Percentiles rank a stretch among this genome's conserved stretches.
phyloP scores from a whole-genome alignment of 2,113 vertebrate species.

The Chloropsis hardwickii region DNA sequence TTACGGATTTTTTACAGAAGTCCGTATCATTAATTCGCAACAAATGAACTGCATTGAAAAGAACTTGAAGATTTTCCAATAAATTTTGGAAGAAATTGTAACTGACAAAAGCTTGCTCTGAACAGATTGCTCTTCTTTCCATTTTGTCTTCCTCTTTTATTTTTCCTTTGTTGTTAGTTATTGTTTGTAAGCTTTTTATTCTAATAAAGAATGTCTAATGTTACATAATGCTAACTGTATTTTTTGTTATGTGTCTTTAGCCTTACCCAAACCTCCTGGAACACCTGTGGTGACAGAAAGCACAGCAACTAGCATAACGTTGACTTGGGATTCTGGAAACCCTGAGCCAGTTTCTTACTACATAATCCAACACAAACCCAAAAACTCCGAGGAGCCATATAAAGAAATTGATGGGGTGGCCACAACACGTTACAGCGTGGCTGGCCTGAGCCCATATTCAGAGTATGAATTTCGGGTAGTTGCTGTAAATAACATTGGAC shows the following conservation, averaged over 20 bases:
- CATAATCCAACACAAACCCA: conserved; percentile 96
- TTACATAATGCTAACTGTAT: not conserved
- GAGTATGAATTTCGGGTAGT: conserved; percentile 97
- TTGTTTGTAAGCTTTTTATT: not conserved
- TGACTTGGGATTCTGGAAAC: conserved; percentile 98
- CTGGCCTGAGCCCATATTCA: conserved; percentile 95
- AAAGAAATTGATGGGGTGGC: conserved; percentile 98
- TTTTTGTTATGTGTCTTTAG: conserved; percentile 67
- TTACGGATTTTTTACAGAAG: not conserved
- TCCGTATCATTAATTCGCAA: not conserved
- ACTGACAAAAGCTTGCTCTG: not conserved
- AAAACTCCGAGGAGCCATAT: conserved; percentile 88
- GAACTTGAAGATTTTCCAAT: not conserved
- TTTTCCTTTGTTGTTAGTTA: not conserved
- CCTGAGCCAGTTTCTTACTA: conserved; percentile 97
- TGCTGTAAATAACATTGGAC: conserved; percentile 96
- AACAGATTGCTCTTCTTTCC: not conserved
- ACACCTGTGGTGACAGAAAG: conserved; percentile 93
- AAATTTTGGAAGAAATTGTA: not conserved
- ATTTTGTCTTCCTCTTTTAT: not conserved
- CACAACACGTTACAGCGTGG: conserved; percentile 96
- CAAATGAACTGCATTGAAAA: not conserved
- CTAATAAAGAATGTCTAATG: not conserved
- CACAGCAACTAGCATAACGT: conserved; percentile 95
- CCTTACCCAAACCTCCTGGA: conserved; percentile 93